Conservation (phyloP, 2,797 vertebrate species). For the Darevskia mixta region DNA sequence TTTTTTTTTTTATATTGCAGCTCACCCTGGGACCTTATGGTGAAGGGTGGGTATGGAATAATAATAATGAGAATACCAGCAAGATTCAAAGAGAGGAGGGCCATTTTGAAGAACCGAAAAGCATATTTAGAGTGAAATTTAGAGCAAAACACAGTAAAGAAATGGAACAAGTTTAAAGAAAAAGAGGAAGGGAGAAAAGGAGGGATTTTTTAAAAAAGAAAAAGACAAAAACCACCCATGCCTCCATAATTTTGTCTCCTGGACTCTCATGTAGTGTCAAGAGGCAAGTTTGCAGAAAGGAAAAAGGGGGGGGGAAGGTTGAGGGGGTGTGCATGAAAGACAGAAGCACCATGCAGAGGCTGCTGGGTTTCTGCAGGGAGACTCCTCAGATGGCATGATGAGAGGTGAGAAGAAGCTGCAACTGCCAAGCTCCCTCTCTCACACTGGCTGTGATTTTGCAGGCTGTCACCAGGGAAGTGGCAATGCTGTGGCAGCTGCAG, state of each 20-base stretch:
- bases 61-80: too few relatives aligned
- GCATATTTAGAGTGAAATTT: too few relatives aligned
- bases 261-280: neutral
- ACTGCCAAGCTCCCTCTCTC: neutral
- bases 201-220: neutral
- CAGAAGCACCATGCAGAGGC: neutral
- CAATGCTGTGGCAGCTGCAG: conserved; percentile 41
- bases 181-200: neutral
- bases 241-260: neutral
- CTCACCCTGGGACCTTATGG: too few relatives aligned
- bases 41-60: too few relatives aligned
- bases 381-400: neutral
- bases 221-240: neutral
- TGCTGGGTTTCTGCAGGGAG: neutral
- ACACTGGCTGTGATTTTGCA: neutral
- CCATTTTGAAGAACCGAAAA: neutral
- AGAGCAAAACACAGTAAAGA: too few relatives aligned
- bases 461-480: conserved; percentile 17
- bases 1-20: too few relatives aligned
- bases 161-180: neutral
- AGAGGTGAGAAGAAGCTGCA: conserved; percentile 6
- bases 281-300: neutral
- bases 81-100: neutral
- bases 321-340: neutral
- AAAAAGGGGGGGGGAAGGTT: neutral